These are phyloP conservation scores for Halcyon chelicuti DNA, from an alignment of 2,797 vertebrate species.

Conservation along the genomic window DNA sequence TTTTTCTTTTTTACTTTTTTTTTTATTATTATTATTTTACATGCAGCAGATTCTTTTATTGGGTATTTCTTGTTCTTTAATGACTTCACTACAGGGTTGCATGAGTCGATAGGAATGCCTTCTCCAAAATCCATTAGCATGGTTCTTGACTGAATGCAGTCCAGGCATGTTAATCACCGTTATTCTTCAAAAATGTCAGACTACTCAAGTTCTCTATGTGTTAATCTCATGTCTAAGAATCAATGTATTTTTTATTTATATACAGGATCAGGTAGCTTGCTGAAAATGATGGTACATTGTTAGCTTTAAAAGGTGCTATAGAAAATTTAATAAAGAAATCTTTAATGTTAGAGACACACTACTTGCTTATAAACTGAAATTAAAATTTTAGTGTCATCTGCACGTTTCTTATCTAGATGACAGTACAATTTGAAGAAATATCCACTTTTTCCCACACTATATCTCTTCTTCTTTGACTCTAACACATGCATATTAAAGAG, in stretches of 20 bases:
- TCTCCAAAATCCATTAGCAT: constrained; percentile 21
- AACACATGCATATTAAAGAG: not conserved
- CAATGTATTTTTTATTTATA: not conserved
- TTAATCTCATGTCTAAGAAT: not conserved
- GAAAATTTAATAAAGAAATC: not conserved
- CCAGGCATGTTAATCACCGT: constrained; percentile 9
- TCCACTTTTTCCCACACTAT: not conserved
- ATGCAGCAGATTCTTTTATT: not conserved
- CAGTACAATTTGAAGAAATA: not conserved
- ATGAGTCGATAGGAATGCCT: not conserved
- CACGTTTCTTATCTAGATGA: not conserved
- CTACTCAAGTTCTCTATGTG: not conserved
- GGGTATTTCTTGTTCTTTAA: constrained; percentile 27
- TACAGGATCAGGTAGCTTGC: not conserved
- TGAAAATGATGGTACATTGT: not conserved
- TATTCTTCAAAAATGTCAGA: constrained; percentile 20
- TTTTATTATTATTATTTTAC: not conserved
- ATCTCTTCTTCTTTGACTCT: not conserved
- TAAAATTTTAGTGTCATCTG: not conserved
- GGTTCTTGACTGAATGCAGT: not conserved
- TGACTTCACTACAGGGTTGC: not conserved
- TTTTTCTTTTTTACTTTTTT: not conserved
- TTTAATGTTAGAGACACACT: not conserved
- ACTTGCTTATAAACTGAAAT: not conserved
- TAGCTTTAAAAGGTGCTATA: not conserved